Base-by-base conservation (phyloP, 1,140 invertebrate genomes). In the Drosophila lowei region DNA sequence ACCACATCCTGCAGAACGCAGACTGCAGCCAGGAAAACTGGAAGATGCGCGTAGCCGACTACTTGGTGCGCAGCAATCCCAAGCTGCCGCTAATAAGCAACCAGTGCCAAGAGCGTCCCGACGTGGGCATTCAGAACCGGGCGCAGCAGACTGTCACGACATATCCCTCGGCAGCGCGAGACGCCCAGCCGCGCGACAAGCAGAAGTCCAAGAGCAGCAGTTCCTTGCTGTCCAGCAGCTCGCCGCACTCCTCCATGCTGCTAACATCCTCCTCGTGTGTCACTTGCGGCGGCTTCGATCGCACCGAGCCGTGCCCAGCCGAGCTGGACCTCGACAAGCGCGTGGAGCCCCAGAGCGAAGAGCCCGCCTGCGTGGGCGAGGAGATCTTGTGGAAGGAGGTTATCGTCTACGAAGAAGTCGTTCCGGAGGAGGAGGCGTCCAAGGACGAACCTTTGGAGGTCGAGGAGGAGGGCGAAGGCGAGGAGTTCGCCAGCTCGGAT, bases 391-490 rank as follows among this genome's bases (percentile, higher is more conserved):
- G 84, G 84, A 60, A 79, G 50, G 84, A 88, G 53, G 71, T 88
- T 6, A 46, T 89, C 9, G 79, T 88, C 8, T 88, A 79, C 25
- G 84, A 89, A 21, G 79, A 89, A 44, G 43, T 90, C 65, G 90
- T 92, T 81, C 91, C 92, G 67, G 90, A 77, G 68, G 81, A 83
- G 64, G 88, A 73, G n/a, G 61, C 66, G 23, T 44, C 44, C 6
- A 65, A 23, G 16, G 72, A 66, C 6, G 44, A 23, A 8, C 42
- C 2, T 7, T 11, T 16, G 1, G 65, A 48, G 0, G 0, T 58
- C 11, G 71, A 73, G 38, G 70, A 43, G n/a, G 70, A 74, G 21
- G 44, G 2, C 0, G 71, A 25, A 8, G 58, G 8, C 1, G 71
- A 49, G 6, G 54, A 49, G 3, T 23, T 8, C 2, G 28, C 23